Percentiles rank a stretch among this genome's conserved stretches.
These are phyloP conservation scores for Amblyornis subalaris DNA, from an alignment of 2,113 vertebrate genomes.

Conservation along the genomic window DNA sequence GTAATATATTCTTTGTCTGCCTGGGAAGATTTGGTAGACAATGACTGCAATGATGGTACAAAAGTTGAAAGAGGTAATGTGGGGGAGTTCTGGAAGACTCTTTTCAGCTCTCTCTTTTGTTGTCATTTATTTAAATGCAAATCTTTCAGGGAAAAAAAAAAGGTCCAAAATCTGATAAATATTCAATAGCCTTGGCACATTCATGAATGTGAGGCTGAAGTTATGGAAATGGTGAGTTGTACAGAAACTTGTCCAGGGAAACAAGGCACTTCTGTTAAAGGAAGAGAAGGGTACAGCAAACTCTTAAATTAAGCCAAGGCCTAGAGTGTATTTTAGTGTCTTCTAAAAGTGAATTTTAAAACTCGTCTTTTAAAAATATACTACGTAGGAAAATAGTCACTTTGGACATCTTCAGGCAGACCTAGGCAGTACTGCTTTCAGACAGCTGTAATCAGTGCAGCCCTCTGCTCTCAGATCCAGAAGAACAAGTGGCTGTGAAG, in stretches of 20 bases:
- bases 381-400: neutral
- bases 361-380: neutral
- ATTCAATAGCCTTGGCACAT: neutral
- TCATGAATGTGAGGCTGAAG: neutral
- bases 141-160: neutral
- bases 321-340: neutral
- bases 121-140: constrained; percentile 53
- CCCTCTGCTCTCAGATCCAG: neutral
- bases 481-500: neutral
- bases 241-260: neutral
- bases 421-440: neutral
- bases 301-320: neutral
- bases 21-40: constrained; percentile 32
- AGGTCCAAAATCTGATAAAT: constrained; percentile 8
- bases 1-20: neutral
- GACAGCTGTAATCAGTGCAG: neutral
- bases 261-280: neutral
- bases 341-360: neutral
- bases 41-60: neutral
- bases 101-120: constrained; percentile 32
- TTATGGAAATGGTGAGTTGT: neutral
- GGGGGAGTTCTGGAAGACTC: neutral
- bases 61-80: neutral
- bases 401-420: neutral
- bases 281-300: neutral